Base-by-base conservation (phyloP, 1,140 invertebrate species). In the Heliothis virescens region DNA sequence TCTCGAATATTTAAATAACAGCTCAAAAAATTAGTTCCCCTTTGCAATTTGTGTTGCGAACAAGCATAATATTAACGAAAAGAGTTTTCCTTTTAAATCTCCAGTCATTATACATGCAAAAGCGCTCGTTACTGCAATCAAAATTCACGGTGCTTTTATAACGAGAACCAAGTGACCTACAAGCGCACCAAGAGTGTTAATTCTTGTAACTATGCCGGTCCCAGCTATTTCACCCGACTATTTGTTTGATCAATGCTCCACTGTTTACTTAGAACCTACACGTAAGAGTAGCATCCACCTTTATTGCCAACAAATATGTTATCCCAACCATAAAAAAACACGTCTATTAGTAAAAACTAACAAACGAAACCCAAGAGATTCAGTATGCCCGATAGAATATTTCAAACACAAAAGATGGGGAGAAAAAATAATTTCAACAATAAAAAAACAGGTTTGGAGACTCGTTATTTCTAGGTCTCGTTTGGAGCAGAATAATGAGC, bases 391-490 rank as follows among this genome's bases (percentile, higher is more conserved):
- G 29, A 67, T 65, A 67, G 67, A 65, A 67, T 67, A 65, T 41
- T 21, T 53, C 26, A 67, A 78, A 69, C 63, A 71, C 76, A 79
- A 79, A 79, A 71, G 53, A 69, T 50, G 12, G 1, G 13, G 13
- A 52, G 53, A 75, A 75, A 62, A 75, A 75, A 60, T 48, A 26
- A 75, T 59, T 74, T 48, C 47, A 50, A 59, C 71, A 74, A 74
- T 76, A 76, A 59, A 79, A 79, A 71, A 71, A 67, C 62, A 71
- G 76, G 34, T 60, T 79, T 41, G 47, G 50, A 65, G n/a, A 52
- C 74, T 77, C 48, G 52, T 72, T 79, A 71, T 62, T 72, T 79
- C 57, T 79, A 79, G 67, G 59, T 73, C 57, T 74, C 29, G 53
- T 71, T 69, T 60, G 41, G 48, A 3, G 13, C 15, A 57, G 26